These are phyloP conservation scores for Heliconius ethilla DNA, from an alignment of 2,888 invertebrate genomes.

Conservation along the genomic window DNA sequence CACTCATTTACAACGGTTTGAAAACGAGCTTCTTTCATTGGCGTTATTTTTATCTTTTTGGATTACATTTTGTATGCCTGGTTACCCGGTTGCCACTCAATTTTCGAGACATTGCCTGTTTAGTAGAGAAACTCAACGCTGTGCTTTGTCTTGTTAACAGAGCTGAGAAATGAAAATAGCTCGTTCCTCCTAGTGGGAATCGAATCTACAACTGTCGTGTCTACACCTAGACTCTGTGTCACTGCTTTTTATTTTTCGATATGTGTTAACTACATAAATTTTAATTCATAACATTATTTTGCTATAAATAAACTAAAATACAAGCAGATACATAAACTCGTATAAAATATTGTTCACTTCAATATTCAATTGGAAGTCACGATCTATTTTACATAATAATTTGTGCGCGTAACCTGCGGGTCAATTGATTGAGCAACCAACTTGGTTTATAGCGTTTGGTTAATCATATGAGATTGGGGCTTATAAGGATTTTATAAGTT, in stretches of 20 bases:
- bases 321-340: background rate
- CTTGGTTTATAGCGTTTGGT: constrained; percentile 1
- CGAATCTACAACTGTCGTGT: background rate
- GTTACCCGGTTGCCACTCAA: background rate
- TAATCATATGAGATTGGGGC: background rate
- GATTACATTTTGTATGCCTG: too few species aligned
- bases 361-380: constrained; percentile 26
- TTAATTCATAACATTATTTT: background rate
- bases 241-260: too few species aligned
- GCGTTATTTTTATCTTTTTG: too few species aligned
- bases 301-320: background rate
- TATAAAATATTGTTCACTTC: constrained; percentile 7
- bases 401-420: constrained; percentile 17
- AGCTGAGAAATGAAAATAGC: background rate
- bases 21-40: background rate
- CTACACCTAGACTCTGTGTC: background rate
- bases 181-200: background rate
- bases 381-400: constrained; percentile 29
- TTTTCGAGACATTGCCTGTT: background rate
- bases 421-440: constrained; percentile 14
- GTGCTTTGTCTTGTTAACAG: background rate
- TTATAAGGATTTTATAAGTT: background rate
- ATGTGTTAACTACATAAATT: too few species aligned
- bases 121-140: background rate
- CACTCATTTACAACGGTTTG: background rate